phyloP scores from a whole-genome alignment of 2,797 vertebrate genomes.

The Orientallactaga sibirica region DNA sequence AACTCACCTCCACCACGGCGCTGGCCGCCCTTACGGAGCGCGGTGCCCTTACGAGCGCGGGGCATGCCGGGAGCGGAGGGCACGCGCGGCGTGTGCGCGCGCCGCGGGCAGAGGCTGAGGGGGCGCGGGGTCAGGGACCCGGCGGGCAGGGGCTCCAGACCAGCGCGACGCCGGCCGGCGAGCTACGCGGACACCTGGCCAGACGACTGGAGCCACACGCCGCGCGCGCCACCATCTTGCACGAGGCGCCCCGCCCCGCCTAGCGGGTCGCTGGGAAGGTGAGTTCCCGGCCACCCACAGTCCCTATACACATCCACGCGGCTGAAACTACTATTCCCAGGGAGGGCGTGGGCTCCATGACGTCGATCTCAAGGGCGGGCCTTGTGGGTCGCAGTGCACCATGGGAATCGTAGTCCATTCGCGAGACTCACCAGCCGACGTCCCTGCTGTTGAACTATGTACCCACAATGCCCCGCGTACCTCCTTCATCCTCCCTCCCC shows the following conservation, averaged over 20 bases:
- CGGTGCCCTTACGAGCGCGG: constrained; percentile 71
- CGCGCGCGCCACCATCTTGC: constrained; percentile 81
- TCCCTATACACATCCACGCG: neutral
- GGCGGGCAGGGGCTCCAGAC: constrained; percentile 70
- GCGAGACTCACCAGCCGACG: neutral
- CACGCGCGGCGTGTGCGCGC: neutral
- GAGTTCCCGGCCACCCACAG: constrained; percentile 57
- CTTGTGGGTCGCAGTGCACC: neutral
- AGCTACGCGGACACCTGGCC: neutral
- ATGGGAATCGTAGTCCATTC: constrained; percentile 69
- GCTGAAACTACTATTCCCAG: constrained; percentile 79
- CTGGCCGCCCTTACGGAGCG: constrained; percentile 72
- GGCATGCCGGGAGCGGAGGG: constrained; percentile 75
- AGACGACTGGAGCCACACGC: constrained; percentile 72
- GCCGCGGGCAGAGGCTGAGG: too few species aligned
- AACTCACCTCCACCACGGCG: constrained; percentile 73
- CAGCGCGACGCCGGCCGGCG: constrained; percentile 54
- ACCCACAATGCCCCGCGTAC: constrained; percentile 71
- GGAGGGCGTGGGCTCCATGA: neutral
- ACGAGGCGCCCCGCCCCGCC: constrained; percentile 68
- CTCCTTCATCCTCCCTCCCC: neutral
- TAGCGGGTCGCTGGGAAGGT: constrained; percentile 73
- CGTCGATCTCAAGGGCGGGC: neutral
- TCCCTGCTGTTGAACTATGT: constrained; percentile 45
- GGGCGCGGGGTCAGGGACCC: constrained; percentile 78